phyloP scores from a whole-genome alignment of 2,888 invertebrate genomes.

The Hypena proboscidalis region DNA sequence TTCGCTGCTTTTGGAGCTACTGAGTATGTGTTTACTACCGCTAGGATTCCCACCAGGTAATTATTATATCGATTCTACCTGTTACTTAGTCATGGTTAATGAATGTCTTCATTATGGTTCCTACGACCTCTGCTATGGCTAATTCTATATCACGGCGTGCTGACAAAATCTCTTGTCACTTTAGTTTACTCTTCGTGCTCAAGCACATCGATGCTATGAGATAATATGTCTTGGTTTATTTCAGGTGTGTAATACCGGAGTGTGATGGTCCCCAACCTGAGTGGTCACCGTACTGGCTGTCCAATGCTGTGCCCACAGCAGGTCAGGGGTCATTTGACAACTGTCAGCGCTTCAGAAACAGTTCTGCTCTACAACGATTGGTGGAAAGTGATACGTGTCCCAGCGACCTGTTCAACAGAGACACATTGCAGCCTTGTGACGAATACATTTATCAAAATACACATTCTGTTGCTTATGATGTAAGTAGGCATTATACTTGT shows the following conservation, averaged over 20 bases:
- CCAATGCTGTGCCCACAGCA: slow-evolving; percentile 31
- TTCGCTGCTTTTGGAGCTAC: slow-evolving; percentile 61
- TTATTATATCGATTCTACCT: not conserved
- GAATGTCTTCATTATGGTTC: no score
- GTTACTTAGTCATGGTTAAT: no score
- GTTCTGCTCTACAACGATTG: slow-evolving; percentile 9
- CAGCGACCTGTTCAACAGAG: slow-evolving; percentile 56
- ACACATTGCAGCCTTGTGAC: slow-evolving; percentile 50
- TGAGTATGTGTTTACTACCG: slow-evolving; percentile 72
- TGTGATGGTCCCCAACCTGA: slow-evolving; percentile 49
- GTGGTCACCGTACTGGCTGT: slow-evolving; percentile 53
- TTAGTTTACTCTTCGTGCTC: no score
- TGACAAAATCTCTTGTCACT: no score
- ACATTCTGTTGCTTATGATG: slow-evolving; percentile 70
- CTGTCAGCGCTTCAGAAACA: slow-evolving; percentile 71
- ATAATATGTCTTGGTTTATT: no score
- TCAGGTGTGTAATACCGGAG: slow-evolving; percentile 47
- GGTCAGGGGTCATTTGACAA: slow-evolving; percentile 60
- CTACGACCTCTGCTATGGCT: no score
- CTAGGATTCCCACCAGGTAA: slow-evolving; percentile 70
- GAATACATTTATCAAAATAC: slow-evolving; percentile 64
- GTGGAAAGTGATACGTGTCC: slow-evolving; percentile 51
- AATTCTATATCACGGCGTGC: no score
- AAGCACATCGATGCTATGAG: no score
- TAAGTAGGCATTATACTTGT: no score